Conservation (phyloP, 1,140 invertebrate genomes). For the Ooceraea biroi region DNA sequence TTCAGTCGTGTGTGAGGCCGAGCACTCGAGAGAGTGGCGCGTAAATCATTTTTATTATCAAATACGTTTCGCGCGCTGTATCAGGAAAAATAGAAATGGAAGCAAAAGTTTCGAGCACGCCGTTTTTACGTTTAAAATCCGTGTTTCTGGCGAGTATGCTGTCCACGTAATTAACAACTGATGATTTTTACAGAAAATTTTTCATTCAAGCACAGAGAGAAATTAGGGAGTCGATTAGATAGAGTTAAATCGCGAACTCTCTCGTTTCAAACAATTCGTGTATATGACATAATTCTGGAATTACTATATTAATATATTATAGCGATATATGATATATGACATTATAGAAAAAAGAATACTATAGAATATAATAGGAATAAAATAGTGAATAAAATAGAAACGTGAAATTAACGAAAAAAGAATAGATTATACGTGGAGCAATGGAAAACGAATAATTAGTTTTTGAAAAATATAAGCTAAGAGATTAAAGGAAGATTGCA, state of each 20-base stretch:
- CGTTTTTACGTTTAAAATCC: background rate
- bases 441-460: conserved; percentile 20
- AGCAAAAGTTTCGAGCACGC: background rate
- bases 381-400: too few relatives aligned
- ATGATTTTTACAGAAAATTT: background rate
- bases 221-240: too few relatives aligned
- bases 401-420: too few relatives aligned
- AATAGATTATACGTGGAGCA: background rate
- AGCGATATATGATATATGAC: too few relatives aligned
- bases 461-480: background rate
- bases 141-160: background rate
- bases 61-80: conserved; percentile 1
- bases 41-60: conserved; percentile 54
- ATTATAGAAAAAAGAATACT: too few relatives aligned
- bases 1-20: conserved; percentile 5
- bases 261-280: too few relatives aligned
- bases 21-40: background rate
- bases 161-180: background rate
- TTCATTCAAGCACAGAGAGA: too few relatives aligned
- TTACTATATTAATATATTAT: too few relatives aligned
- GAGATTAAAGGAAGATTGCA: background rate
- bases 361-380: too few relatives aligned
- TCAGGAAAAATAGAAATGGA: conserved; percentile 3
- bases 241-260: too few relatives aligned
- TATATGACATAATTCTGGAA: too few relatives aligned